Evolutionary conservation across 2,113 vertebrate species (phyloP), one percentile per base, ranked within the genome.

Genomic region (Tragelaphus scriptus): DNA sequence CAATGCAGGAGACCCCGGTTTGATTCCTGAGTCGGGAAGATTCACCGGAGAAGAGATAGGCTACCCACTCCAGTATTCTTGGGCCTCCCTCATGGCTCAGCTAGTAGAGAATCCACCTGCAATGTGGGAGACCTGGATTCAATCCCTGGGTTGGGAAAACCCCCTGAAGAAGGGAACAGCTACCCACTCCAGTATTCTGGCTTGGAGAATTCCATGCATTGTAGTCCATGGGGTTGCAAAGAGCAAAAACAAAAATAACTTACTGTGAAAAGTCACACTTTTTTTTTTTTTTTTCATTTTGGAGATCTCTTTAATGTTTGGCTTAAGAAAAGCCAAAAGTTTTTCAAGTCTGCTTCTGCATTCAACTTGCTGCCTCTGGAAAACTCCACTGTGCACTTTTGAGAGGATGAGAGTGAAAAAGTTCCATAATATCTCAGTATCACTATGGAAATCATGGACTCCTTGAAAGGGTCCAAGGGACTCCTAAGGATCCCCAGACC

Each of bases 221-320:
- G 16, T 23, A 12, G 68, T 71, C 19, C 68, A 71, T 12, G 68
- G 68, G n/a, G 19, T 19, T 32, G 61, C 68, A 36, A 71, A 40
- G n/a, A 71, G n/a, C 68, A 71, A 36, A 96, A 96, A 53, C 6
- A 71, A 87, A 81, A 97, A 61, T 75, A 91, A 95, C 30, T 92
- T 90, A 95, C 58, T 89, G 15, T 79, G 17, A 65, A 93, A 21
- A 58, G 17, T 79, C 17, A 7, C 14, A 61, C 12, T 61, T 36
- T 44, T 93, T 81, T 32, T 94, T 32, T 49, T 14, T 30, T 30
- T 6, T 44, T 25, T 49, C 40, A 59, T 95, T 94, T 58, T 49
- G 16, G 25, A 86, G 61, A 71, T 36, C 21, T 77, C 84, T 68
- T 88, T 85, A 71, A 63, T 91, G 51, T 77, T 23, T 53, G 12